A percentile compares a stretch with the other conserved stretches of the same genome.
These are phyloP conservation scores for Samia ricini DNA, from an alignment of 1,140 invertebrate species.

Conservation along the genomic window DNA sequence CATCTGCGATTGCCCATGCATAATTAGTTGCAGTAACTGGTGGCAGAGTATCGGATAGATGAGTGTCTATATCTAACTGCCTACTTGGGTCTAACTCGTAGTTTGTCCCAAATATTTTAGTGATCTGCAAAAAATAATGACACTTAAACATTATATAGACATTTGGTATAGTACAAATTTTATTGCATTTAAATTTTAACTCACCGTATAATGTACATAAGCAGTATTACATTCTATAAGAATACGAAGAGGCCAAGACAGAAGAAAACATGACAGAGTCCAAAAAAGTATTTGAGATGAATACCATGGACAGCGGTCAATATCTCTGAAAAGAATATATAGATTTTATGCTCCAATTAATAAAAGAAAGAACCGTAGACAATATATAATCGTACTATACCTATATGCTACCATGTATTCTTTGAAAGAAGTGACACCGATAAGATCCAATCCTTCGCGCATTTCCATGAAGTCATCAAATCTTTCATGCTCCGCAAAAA, in stretches of 20 bases:
- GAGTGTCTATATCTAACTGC: slow-evolving; percentile 66
- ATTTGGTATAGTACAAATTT: neutral
- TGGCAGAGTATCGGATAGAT: slow-evolving; percentile 73
- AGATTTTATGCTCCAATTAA: neutral
- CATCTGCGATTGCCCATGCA: slow-evolving; percentile 70
- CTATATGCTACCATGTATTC: slow-evolving; percentile 82
- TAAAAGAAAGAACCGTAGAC: neutral
- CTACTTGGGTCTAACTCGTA: slow-evolving; percentile 79
- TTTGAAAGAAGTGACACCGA: slow-evolving; percentile 79
- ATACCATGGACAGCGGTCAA: slow-evolving; percentile 80
- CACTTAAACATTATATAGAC: neutral
- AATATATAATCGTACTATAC: slow-evolving; percentile 38
- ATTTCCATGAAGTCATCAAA: slow-evolving; percentile 94
- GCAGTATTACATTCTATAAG: slow-evolving; percentile 92
- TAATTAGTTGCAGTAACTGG: slow-evolving; percentile 61
- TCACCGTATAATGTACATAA: slow-evolving; percentile 87
- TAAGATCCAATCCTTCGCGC: slow-evolving; percentile 90
- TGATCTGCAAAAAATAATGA: slow-evolving; percentile 76
- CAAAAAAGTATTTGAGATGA: slow-evolving; percentile 85
- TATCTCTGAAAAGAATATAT: slow-evolving; percentile 77
- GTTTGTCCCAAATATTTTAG: slow-evolving; percentile 84
- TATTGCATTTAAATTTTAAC: slow-evolving; percentile 31
- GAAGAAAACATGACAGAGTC: slow-evolving; percentile 85
- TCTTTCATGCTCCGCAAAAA: slow-evolving; percentile 89
- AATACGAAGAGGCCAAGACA: slow-evolving; percentile 91